phyloP scores from a whole-genome alignment of 2,888 invertebrate species.

The Augochlorella aurata region DNA sequence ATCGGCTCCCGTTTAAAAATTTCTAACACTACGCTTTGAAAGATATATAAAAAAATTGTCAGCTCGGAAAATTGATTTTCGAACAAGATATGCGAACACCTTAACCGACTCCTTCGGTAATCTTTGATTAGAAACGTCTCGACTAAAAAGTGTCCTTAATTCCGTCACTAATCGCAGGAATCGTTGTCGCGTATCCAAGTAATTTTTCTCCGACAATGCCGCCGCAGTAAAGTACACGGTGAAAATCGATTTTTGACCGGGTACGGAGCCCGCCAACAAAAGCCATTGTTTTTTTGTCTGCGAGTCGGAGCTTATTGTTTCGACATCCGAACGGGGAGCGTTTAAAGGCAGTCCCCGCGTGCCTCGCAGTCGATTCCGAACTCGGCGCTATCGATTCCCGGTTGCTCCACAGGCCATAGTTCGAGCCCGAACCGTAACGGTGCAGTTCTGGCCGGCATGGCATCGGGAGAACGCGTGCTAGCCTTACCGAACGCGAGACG shows the following conservation, averaged over 20 bases:
- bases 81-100: neutral
- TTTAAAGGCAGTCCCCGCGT: neutral
- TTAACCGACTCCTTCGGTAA: too few species aligned
- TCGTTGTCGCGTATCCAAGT: neutral
- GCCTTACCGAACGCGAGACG: conserved; percentile 29
- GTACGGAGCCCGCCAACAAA: neutral
- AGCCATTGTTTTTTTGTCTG: neutral
- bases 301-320: conserved; percentile 2
- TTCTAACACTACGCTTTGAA: neutral
- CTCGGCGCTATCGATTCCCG: conserved; percentile 5
- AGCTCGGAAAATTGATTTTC: neutral
- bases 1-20: neutral
- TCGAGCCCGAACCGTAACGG: conserved; percentile 34
- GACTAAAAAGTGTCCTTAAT: neutral
- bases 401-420: conserved; percentile 6
- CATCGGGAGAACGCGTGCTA: neutral
- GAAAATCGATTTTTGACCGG: neutral
- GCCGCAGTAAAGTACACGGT: neutral
- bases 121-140: too few species aligned
- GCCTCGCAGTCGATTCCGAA: conserved; percentile 4
- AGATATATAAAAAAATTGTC: neutral
- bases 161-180: too few species aligned
- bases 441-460: neutral
- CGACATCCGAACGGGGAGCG: neutral
- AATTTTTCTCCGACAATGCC: neutral